Base-by-base conservation (phyloP, 2,888 invertebrate genomes). In the Andrena chrysosceles region DNA sequence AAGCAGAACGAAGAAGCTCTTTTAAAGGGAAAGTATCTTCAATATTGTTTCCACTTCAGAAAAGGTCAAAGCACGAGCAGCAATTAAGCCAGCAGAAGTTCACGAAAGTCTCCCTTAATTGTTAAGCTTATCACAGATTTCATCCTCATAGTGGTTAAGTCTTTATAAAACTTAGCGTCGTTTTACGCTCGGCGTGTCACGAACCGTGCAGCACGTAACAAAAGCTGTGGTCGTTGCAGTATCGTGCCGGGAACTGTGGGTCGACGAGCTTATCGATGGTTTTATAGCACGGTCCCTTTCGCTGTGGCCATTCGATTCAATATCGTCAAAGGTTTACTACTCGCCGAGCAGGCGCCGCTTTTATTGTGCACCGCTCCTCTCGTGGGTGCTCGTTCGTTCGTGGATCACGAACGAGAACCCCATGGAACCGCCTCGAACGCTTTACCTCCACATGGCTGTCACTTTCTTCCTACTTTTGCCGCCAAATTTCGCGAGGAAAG, bases 311-410 rank as follows among this genome's bases (percentile, higher is more conserved):
- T 86, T 83, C 80, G 79, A 87, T 87, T 86, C 86, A 83, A 83
- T 78, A 85, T 87, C 72, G 68, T 80, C 85, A 72, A 85, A 85
- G 85, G 77, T 86, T 87, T 77, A 80, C 60, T 85, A 64, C 66
- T 79, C 78, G 54, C 29, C 77, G 76, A 63, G 23, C 66, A 54
- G 68, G 48, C 75, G 69, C n/a, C 48, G 71, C 63, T 86, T 86
- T 86, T 86, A 86, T 87, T 75, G 69, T 72, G 29, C 29, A 52
- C 49, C 54, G 16, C 71, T 73, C 71, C 66, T 83, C 73, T 62
- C 59, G 33, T 33, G 66, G 48, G 74, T 60, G 70, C 20, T 74
- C 60, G 48, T 74, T 83, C 68, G 68, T 2, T 60, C 52, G 49
- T 64, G 60, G 59, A 54, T 71, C 63, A 56, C 49, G 35, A 59